Base-by-base conservation (phyloP, 2,888 invertebrate species). In the Hydroisotoma schaefferi region DNA sequence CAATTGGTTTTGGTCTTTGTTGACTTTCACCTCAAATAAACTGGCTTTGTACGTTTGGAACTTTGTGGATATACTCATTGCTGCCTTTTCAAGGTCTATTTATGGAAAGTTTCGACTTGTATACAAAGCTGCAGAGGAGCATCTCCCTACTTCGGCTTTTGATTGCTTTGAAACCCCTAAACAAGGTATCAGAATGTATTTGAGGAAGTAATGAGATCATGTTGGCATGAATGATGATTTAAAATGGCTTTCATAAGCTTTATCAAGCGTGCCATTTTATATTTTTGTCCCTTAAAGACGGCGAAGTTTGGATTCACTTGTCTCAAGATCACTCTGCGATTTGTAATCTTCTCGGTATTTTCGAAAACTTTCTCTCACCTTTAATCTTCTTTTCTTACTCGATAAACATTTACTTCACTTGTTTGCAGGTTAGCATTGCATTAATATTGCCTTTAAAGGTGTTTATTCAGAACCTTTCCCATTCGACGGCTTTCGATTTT, bases 281-380 rank as follows among this genome's bases (percentile, higher is more conserved):
- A 15, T 49, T 37, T 44, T 33, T 10, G 8, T 33, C 8, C 8
- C 33, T n/a, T 43, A 5, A 23, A 70, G 70, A 59, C 46, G 18
- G 25, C 2, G 43, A 54, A n/a, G 55, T 48, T 8, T 70, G 70
- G 70, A 47, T 27, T 2, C 60, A 61, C n/a, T 18, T 70, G 8
- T 60, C 47, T 1, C 23, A 59, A 2, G 70, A 70, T 47, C 67
- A 61, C 37, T 55, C 57, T 22, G 47, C n/a, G 20, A 28, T 64
- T 6, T 64, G 61, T 28, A 52, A 61, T 20, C 26, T 64, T 1
- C 44, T 64, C 2, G 51, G 52, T 3, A 44, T 61, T 25, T 28
- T 64, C 23, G 60, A 60, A 46, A 28, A 8, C 6, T 63, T 51
- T 26, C 55, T 64, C 20, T 63, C 67, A 2, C 67, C 63, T 1